phyloP scores from a whole-genome alignment of 35 echinoderm and acorn worm genomes.

The Holothuria glaberrima region DNA sequence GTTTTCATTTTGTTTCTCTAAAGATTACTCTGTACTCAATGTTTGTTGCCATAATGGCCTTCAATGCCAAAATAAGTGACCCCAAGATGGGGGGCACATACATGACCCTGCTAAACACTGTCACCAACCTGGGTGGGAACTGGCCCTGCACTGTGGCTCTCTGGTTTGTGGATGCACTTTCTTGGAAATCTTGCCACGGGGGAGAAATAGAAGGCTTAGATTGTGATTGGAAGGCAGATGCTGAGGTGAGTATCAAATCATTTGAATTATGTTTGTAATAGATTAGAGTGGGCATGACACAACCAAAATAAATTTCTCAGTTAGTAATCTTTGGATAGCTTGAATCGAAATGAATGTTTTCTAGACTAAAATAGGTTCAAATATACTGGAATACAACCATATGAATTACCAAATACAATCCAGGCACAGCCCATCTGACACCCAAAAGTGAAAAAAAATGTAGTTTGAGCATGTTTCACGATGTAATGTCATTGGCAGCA shows the following conservation, averaged over 20 bases:
- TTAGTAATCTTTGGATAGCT: too few species aligned
- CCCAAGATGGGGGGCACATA: conserved; percentile 95
- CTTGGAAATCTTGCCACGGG: conserved; percentile 88
- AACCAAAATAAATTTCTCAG: too few species aligned
- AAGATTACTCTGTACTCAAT: conserved; percentile 92
- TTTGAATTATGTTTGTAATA: too few species aligned
- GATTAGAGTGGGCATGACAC: too few species aligned
- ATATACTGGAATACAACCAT: too few species aligned
- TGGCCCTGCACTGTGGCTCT: conserved; percentile 86
- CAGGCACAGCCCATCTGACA: too few species aligned
- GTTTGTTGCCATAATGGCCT: conserved; percentile 90
- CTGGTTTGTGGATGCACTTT: conserved; percentile 87
- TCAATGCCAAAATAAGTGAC: conserved; percentile 86
- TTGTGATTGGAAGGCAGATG: conserved; percentile 84
- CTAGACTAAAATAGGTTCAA: too few species aligned
- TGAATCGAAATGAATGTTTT: too few species aligned
- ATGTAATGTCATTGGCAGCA: too few species aligned
- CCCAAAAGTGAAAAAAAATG: too few species aligned
- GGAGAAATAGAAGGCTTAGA: conserved; percentile 63
- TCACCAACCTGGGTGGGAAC: conserved; percentile 91
- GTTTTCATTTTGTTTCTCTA: conserved; percentile 1
- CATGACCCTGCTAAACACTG: conserved; percentile 96
- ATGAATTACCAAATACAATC: too few species aligned
- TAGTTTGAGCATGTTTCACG: too few species aligned
- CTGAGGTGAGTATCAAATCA: conserved; percentile 68